Conservation (phyloP, 2,797 vertebrate genomes). For the Gorsachius magnificus region DNA sequence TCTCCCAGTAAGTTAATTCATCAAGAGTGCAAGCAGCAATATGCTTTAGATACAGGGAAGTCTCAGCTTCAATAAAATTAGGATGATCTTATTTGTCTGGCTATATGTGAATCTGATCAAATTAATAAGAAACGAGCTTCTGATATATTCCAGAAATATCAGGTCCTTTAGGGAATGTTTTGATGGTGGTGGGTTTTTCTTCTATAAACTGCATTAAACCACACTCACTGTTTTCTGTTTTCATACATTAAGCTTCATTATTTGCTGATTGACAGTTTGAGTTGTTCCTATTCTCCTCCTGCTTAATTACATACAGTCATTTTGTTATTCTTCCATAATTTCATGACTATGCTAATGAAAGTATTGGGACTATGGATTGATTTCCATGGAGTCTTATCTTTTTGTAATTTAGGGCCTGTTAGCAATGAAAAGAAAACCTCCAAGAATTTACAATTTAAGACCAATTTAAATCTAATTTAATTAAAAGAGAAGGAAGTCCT, state of each 20-base stretch:
- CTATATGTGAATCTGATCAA: constrained; percentile 46
- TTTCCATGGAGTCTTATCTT: constrained; percentile 60
- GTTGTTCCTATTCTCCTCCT: constrained; percentile 56
- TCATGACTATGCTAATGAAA: constrained; percentile 67
- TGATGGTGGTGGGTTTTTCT: background rate
- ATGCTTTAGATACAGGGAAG: background rate
- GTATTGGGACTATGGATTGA: constrained; percentile 65
- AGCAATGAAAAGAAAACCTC: constrained; percentile 53
- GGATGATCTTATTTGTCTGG: constrained; percentile 62
- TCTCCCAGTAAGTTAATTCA: background rate
- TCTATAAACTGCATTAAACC: constrained; percentile 54
- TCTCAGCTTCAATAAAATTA: constrained; percentile 65
- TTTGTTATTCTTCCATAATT: constrained; percentile 71
- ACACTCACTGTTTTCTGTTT: constrained; percentile 55
- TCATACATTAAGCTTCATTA: constrained; percentile 62
- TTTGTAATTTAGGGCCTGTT: constrained; percentile 71
- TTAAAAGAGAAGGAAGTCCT: constrained; percentile 57
- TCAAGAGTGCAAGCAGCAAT: background rate
- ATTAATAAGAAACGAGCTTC: constrained; percentile 23
- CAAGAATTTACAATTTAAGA: constrained; percentile 73
- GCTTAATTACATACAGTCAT: constrained; percentile 71
- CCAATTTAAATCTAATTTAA: constrained; percentile 77
- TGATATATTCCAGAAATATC: constrained; percentile 43
- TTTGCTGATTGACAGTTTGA: constrained; percentile 62
- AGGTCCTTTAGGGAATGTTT: constrained; percentile 12